These are phyloP conservation scores for Bujurquina vittata DNA, from an alignment of 2,113 vertebrate species.

Conservation along the genomic window DNA sequence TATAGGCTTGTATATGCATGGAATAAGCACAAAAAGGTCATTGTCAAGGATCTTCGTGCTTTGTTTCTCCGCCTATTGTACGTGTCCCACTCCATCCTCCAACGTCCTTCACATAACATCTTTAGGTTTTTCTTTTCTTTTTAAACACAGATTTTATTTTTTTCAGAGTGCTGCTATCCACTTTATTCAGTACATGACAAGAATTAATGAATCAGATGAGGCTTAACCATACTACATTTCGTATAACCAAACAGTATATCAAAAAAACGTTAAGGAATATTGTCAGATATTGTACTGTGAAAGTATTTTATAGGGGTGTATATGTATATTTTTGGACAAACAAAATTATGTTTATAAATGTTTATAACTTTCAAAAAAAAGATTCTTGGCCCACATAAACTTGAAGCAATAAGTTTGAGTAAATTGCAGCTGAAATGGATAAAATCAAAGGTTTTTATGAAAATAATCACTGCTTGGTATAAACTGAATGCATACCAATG, in stretches of 20 bases:
- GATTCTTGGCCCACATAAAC: background rate
- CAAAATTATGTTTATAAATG: background rate
- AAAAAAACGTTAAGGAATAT: background rate
- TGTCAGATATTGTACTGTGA: background rate
- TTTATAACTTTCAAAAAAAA: background rate
- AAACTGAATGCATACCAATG: background rate
- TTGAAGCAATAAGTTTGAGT: background rate
- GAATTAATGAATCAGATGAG: background rate
- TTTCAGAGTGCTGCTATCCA: background rate
- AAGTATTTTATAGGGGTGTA: background rate
- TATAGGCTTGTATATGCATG: background rate
- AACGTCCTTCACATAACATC: background rate
- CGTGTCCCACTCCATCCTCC: background rate
- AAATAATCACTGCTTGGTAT: background rate
- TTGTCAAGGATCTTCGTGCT: slow-evolving; percentile 11
- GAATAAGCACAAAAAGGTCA: slow-evolving; percentile 31
- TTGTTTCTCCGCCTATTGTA: background rate
- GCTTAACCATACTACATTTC: background rate
- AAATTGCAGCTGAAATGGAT: background rate
- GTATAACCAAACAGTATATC: background rate
- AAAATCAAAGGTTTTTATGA: background rate
- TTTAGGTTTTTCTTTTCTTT: background rate
- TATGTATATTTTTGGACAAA: background rate
- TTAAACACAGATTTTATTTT: too few species aligned
- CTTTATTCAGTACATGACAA: background rate